Conservation (phyloP, 1,140 invertebrate species). For the Rhizoglyphus robini region DNA sequence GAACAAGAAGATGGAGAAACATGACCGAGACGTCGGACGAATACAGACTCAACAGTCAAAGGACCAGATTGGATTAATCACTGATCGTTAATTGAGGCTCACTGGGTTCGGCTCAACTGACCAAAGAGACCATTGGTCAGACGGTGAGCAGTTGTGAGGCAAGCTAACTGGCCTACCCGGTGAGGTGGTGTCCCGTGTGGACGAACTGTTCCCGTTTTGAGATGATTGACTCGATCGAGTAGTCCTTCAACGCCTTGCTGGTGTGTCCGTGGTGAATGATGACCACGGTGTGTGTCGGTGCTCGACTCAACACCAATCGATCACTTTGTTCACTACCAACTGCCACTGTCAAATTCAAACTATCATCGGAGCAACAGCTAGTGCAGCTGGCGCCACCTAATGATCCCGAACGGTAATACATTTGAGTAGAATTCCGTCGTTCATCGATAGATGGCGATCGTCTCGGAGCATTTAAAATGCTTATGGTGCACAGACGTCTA, state of each 20-base stretch:
- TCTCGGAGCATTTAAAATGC: not conserved
- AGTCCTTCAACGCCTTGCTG: not conserved
- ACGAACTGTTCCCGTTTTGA: not conserved
- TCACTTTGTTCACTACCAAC: not conserved
- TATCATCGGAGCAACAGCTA: not conserved
- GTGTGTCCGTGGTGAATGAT: not conserved
- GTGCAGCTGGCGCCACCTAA: not conserved
- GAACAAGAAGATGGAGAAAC: too few relatives aligned
- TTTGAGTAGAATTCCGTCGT: not conserved
- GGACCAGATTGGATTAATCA: too few relatives aligned
- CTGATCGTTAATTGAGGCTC: too few relatives aligned
- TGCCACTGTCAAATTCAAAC: not conserved
- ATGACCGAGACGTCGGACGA: too few relatives aligned
- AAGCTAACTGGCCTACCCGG: too few relatives aligned
- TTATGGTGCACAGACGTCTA: too few relatives aligned
- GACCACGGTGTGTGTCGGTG: not conserved
- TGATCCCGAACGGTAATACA: not conserved
- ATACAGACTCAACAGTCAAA: too few relatives aligned
- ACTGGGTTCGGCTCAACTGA: too few relatives aligned
- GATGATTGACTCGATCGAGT: not conserved
- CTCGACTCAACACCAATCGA: too few relatives aligned
- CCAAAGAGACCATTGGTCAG: too few relatives aligned
- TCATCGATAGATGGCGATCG: not conserved
- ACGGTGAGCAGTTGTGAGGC: too few relatives aligned
- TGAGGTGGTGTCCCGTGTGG: too few relatives aligned